A percentile compares a stretch with the other conserved stretches of the same genome.
Conservation (phyloP, 2,888 invertebrate species). For the Enchytraeus crypticus region DNA sequence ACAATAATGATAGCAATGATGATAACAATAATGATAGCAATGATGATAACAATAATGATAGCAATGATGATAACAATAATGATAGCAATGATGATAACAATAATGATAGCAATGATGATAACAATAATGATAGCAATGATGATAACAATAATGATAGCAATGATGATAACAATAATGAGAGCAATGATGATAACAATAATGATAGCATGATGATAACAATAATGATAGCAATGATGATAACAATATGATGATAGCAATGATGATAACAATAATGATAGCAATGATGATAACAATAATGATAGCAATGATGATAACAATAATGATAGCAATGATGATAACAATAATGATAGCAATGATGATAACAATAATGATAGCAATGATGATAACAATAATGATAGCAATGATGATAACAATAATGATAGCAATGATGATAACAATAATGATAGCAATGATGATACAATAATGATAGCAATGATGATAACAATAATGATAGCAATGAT, state of each 20-base stretch:
- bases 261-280: not conserved
- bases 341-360: not conserved
- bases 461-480: not conserved
- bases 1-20: too few species aligned
- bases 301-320: not conserved
- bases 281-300: not conserved
- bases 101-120: not conserved
- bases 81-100: too few species aligned
- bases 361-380: not conserved
- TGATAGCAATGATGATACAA: not conserved
- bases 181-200: too few species aligned
- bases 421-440: not conserved
- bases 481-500: too few species aligned
- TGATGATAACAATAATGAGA: too few species aligned
- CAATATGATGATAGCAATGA: not conserved
- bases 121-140: not conserved
- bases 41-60: not conserved
- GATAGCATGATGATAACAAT: too few species aligned
- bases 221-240: too few species aligned
- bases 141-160: not conserved
- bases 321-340: not conserved
- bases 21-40: too few species aligned
- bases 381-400: not conserved
- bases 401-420: not conserved
- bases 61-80: not conserved